These are phyloP conservation scores for Deroptyus accipitrinus DNA, from an alignment of 2,113 vertebrate genomes.

Conservation along the genomic window DNA sequence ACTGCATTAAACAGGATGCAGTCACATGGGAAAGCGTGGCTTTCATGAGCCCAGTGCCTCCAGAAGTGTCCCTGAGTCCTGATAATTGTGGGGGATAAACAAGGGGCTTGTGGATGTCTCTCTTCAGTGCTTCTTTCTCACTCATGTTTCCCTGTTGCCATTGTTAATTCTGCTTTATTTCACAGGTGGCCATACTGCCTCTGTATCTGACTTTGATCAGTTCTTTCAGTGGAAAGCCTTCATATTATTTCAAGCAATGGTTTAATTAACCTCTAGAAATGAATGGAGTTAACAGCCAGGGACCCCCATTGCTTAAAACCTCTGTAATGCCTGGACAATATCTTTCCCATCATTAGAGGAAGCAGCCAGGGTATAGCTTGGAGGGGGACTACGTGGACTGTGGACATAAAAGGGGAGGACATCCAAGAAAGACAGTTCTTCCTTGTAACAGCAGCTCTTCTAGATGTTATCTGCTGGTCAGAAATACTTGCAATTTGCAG, in stretches of 20 bases:
- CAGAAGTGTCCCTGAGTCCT: neutral
- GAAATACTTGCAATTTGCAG: neutral
- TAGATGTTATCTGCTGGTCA: neutral
- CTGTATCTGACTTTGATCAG: neutral
- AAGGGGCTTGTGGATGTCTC: neutral
- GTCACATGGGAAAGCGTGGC: neutral
- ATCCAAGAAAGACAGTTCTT: neutral
- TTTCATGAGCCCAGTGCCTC: neutral
- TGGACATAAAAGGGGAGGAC: neutral
- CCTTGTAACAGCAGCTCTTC: neutral
- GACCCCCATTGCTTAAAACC: neutral
- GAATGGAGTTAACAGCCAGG: neutral
- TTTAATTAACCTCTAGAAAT: neutral
- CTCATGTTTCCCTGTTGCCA: neutral
- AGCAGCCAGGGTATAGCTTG: neutral
- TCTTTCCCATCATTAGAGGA: neutral
- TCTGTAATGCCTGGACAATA: neutral
- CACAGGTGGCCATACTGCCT: neutral
- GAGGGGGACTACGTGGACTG: neutral
- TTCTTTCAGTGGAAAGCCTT: neutral
- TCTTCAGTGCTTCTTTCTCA: neutral
- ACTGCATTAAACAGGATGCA: neutral
- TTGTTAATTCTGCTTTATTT: neutral
- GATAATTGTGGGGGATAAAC: neutral
- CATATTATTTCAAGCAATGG: neutral